Percentiles rank a stretch among this genome's conserved stretches.
phyloP scores from a whole-genome alignment of 2,113 vertebrate species.

The Pollimyrus isidori region DNA sequence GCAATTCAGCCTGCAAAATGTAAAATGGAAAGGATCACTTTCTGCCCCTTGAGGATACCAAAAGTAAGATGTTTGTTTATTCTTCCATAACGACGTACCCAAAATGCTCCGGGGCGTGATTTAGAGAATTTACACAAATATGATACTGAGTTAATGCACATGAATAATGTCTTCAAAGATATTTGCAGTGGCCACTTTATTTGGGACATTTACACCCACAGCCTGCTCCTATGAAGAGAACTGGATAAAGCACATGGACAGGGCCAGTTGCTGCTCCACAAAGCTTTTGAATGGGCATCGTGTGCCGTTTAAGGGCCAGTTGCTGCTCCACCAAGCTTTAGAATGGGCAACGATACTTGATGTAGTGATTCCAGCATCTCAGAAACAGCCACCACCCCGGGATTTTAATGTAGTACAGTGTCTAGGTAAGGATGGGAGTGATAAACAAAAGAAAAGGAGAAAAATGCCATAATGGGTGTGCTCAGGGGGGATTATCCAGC shows the following conservation, averaged over 20 bases:
- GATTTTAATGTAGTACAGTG: background rate
- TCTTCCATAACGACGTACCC: background rate
- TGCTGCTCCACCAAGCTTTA: no score
- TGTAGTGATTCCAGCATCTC: background rate
- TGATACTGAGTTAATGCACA: background rate
- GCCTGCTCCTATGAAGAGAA: background rate
- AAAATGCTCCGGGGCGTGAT: background rate
- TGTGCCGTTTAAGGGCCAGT: no score
- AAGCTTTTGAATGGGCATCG: no score
- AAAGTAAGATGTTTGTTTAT: background rate
- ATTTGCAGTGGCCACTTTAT: background rate
- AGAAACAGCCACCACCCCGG: background rate
- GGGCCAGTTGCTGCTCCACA: background rate
- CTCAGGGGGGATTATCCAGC: background rate
- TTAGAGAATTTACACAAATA: background rate
- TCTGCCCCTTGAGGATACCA: background rate
- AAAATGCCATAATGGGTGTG: background rate
- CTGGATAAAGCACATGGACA: background rate
- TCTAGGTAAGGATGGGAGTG: background rate
- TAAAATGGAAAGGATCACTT: background rate
- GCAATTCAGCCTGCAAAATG: background rate
- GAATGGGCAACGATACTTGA: background rate
- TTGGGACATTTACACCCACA: background rate
- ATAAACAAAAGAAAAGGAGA: background rate
- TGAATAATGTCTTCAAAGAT: background rate